phyloP scores from a whole-genome alignment of 2,888 invertebrate species.

The Epinotia ramella region DNA sequence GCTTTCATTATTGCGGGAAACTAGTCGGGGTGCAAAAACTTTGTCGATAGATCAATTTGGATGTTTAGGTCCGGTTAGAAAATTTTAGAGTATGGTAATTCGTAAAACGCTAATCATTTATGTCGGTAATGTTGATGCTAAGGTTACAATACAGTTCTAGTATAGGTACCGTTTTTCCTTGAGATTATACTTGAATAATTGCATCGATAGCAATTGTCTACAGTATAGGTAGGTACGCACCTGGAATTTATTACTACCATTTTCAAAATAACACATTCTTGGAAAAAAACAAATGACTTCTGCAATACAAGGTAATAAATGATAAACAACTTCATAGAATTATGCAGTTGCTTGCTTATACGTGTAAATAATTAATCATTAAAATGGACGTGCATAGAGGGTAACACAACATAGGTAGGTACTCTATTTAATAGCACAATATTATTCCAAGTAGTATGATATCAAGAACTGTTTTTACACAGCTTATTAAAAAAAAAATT shows the following conservation, averaged over 20 bases:
- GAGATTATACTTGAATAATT: not conserved
- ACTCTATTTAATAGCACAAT: conserved; percentile 31
- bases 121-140: not conserved
- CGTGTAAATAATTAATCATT: conserved; percentile 24
- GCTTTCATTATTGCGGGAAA: conserved; percentile 54
- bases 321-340: conserved; percentile 24
- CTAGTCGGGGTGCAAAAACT: conserved; percentile 54
- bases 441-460: not conserved
- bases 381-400: not conserved
- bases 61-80: conserved; percentile 11
- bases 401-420: not conserved
- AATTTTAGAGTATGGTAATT: not conserved
- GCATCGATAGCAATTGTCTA: not conserved
- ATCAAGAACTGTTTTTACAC: too few species aligned
- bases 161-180: not conserved
- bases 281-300: conserved; percentile 21
- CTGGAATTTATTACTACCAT: not conserved
- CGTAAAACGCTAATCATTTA: not conserved
- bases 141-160: too few species aligned
- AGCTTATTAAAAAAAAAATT: too few species aligned
- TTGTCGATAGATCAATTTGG: conserved; percentile 47
- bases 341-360: conserved; percentile 13
- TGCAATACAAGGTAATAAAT: conserved; percentile 25
- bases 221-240: not conserved
- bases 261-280: conserved; percentile 12